Evolutionary conservation across 1,140 invertebrate species (phyloP).

Genomic region (Dendrolimus punctatus): DNA sequence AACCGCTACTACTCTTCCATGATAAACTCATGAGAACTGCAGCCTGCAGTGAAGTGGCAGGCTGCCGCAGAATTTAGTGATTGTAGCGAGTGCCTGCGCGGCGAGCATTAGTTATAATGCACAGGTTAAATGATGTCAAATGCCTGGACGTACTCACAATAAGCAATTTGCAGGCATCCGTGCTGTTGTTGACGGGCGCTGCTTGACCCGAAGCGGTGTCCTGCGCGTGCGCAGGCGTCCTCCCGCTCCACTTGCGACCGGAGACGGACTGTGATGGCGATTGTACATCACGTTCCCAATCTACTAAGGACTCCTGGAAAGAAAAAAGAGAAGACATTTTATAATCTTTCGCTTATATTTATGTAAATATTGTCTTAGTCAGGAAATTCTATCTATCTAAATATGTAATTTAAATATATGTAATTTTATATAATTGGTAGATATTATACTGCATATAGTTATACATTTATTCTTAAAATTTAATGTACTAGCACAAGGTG

Average conservation of each 20-base stretch:
- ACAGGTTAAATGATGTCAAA: not conserved
- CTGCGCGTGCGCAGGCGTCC: conserved; percentile 39
- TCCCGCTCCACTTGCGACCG: conserved; percentile 49
- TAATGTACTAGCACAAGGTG: too few species aligned
- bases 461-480: too few species aligned
- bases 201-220: conserved; percentile 39
- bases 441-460: too few species aligned
- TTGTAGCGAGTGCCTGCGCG: too few species aligned
- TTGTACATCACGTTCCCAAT: conserved; percentile 49
- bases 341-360: not conserved
- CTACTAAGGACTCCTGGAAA: conserved; percentile 47
- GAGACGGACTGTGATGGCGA: conserved; percentile 23
- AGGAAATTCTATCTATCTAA: too few species aligned
- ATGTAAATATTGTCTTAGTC: too few species aligned
- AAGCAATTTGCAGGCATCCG: conserved; percentile 51
- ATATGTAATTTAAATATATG: too few species aligned
- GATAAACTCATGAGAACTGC: too few species aligned
- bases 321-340: conserved; percentile 3
- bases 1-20: too few species aligned
- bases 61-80: not conserved
- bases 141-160: conserved; percentile 33
- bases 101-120: not conserved
- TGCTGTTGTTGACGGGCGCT: conserved; percentile 36
- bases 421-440: too few species aligned
- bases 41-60: not conserved